phyloP scores from a whole-genome alignment of 2,113 vertebrate species.

The Rhinoptilus africanus region DNA sequence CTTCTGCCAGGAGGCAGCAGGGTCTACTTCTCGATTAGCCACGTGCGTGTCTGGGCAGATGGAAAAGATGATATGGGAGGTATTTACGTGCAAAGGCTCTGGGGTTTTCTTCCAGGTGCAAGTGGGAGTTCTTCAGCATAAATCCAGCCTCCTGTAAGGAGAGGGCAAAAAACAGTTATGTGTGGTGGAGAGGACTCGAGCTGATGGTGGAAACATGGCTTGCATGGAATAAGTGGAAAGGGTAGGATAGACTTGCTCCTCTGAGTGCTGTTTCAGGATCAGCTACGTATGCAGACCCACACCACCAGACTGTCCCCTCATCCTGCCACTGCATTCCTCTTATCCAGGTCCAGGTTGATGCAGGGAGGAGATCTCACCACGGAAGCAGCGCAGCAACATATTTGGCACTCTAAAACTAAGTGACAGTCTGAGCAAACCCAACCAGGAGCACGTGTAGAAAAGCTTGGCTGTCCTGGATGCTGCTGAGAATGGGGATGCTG shows the following conservation, averaged over 20 bases:
- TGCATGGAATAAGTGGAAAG: background rate
- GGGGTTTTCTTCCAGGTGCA: background rate
- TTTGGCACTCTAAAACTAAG: background rate
- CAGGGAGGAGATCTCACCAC: background rate
- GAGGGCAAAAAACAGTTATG: accelerated
- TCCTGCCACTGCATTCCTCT: background rate
- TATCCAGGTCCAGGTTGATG: background rate
- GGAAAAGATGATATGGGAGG: background rate
- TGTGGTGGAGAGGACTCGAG: background rate
- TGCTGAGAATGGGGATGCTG: background rate
- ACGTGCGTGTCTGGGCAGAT: accelerated
- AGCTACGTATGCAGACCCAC: background rate
- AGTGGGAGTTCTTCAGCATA: background rate
- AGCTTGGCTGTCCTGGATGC: background rate
- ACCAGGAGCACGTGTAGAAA: accelerated
- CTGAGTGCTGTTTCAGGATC: background rate
- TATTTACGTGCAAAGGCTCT: background rate
- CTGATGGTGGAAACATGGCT: background rate
- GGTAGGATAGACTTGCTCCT: background rate
- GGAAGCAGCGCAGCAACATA: background rate
- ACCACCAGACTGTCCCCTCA: background rate
- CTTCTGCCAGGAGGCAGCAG: background rate
- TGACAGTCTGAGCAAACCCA: background rate
- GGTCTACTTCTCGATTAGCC: background rate
- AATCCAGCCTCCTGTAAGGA: background rate